Conservation (phyloP, 2,888 invertebrate genomes). For the Eupeodes luniger region DNA sequence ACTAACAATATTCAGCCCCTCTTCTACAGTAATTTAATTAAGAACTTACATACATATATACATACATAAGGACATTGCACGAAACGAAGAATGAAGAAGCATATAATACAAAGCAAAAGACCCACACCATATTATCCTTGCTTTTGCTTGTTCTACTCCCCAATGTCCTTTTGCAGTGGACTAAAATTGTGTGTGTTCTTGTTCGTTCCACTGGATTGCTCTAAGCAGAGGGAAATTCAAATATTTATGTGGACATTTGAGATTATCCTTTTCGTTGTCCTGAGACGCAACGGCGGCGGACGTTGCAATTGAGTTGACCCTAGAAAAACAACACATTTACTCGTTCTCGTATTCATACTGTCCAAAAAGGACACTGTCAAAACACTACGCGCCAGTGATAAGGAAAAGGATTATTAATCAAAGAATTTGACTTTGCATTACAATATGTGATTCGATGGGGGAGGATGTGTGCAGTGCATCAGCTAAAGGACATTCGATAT, state of each 20-base stretch:
- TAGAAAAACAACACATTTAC: constrained; percentile 28
- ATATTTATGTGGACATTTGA: constrained; percentile 83
- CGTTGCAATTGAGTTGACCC: constrained; percentile 67
- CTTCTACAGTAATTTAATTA: constrained; percentile 69
- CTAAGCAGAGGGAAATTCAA: constrained; percentile 78
- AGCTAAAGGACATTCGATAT: constrained; percentile 45
- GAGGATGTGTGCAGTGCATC: background rate
- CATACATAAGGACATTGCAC: constrained; percentile 50
- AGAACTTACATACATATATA: constrained; percentile 62
- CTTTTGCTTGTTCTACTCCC: constrained; percentile 48
- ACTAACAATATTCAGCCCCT: constrained; percentile 53
- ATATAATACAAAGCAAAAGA: constrained; percentile 20
- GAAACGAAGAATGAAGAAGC: constrained; percentile 33
- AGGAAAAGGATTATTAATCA: constrained; percentile 82
- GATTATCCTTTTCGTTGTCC: constrained; percentile 80
- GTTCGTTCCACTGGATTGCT: constrained; percentile 42
- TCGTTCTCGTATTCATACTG: background rate
- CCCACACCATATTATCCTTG: background rate
- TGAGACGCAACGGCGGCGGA: too few species aligned
- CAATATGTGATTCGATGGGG: background rate
- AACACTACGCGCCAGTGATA: constrained; percentile 68
- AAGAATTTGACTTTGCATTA: constrained; percentile 80
- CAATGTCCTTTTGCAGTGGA: constrained; percentile 59
- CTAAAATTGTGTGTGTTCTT: constrained; percentile 32
- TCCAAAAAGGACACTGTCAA: constrained; percentile 60